These are phyloP conservation scores for Hemistola chrysoprasaria DNA, from an alignment of 2,888 invertebrate genomes.

Conservation along the genomic window DNA sequence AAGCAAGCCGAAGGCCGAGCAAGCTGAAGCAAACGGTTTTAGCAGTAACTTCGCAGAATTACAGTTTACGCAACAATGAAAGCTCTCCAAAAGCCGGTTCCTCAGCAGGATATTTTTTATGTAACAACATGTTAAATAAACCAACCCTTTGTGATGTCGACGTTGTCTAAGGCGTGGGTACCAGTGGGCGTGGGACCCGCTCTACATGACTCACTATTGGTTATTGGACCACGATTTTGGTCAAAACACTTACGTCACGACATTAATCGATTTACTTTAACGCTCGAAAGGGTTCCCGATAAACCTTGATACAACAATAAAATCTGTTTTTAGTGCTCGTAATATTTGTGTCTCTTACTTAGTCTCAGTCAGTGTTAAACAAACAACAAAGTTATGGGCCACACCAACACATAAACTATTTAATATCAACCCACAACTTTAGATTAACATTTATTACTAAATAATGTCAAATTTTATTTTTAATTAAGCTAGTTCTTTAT, in stretches of 20 bases:
- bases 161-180: conserved; percentile 46
- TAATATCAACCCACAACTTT: no score
- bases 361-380: not conserved
- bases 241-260: conserved; percentile 42
- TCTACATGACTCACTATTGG: conserved; percentile 55
- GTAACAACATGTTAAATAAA: conserved; percentile 23
- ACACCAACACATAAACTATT: no score
- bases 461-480: conserved; percentile 4
- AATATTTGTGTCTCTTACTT: conserved; percentile 4
- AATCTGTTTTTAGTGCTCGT: conserved; percentile 16
- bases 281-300: conserved; percentile 21
- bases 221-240: conserved; percentile 49
- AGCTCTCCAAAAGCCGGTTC: conserved; percentile 10
- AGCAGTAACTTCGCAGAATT: conserved; percentile 6
- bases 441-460: conserved; percentile 4
- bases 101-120: conserved; percentile 19
- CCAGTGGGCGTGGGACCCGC: conserved; percentile 68
- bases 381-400: no score
- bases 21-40: conserved; percentile 5
- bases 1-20: no score
- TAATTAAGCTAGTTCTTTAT: no score
- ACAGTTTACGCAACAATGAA: conserved; percentile 8
- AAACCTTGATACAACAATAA: conserved; percentile 18
- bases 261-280: conserved; percentile 32
- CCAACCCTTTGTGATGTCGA: conserved; percentile 40